These are phyloP conservation scores for Mobula hypostoma DNA, from an alignment of 2,113 vertebrate species.

Conservation along the genomic window DNA sequence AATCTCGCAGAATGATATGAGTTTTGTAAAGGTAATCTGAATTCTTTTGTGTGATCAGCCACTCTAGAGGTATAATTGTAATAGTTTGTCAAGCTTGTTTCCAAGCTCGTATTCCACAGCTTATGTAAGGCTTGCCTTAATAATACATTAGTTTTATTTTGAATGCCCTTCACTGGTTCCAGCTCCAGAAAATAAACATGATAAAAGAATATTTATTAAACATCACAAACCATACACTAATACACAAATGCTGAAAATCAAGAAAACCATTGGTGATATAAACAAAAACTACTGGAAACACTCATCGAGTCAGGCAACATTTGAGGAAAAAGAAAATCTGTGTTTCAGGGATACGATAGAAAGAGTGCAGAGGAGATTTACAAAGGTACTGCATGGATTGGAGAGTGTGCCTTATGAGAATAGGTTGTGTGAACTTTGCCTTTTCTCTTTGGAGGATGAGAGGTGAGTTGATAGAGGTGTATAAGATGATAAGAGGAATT, in stretches of 20 bases:
- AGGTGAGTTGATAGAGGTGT: too few relatives aligned
- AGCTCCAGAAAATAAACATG: not conserved
- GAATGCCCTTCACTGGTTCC: not conserved
- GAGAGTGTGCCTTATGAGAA: too few relatives aligned
- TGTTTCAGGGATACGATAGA: too few relatives aligned
- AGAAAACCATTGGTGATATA: not conserved
- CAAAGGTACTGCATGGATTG: too few relatives aligned
- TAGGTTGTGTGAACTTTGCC: too few relatives aligned
- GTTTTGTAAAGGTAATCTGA: not conserved
- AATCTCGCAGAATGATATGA: not conserved
- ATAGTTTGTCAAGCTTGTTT: not conserved
- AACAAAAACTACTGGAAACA: too few relatives aligned
- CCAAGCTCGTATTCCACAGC: not conserved
- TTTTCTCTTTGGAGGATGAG: too few relatives aligned
- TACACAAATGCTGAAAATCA: not conserved
- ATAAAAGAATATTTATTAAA: not conserved
- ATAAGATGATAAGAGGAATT: too few relatives aligned
- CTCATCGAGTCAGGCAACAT: too few relatives aligned
- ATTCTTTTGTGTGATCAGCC: not conserved
- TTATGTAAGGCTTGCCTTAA: not conserved
- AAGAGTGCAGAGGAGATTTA: too few relatives aligned
- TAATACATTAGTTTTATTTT: not conserved
- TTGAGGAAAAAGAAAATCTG: too few relatives aligned
- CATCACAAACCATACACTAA: not conserved
- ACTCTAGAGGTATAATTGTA: not conserved